Base-by-base conservation (phyloP, 2,113 vertebrate genomes). In the Scomber japonicus region DNA sequence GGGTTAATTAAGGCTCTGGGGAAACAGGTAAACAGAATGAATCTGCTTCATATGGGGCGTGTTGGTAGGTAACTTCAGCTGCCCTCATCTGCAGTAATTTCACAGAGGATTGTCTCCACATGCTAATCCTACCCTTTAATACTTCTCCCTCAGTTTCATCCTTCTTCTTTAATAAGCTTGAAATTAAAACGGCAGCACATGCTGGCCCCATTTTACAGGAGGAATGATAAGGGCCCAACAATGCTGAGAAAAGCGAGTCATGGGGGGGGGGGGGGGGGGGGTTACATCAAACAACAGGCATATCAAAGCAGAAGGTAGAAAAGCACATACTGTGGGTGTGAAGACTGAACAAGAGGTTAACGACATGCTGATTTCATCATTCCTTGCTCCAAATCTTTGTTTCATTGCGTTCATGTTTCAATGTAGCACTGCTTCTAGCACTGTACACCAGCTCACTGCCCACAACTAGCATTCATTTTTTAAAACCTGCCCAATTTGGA, bases 91-190 rank as follows among this genome's bases (percentile, higher is more conserved):
- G 81, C 73, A 87, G 88, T 88, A 85, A 94, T 94, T 95, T 95
- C 93, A 94, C 89, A 91, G 85, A 85, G 87, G 80, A 93, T 92
- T 92, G 88, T 94, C 87, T 90, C 81, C 84, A 87, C 91, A 92
- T 93, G 92, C 91, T 92, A 95, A 94, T 94, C 93, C 89, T 93
- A 91, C 91, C 93, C 93, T 94, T 94, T 94, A 90, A 93, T 94
- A 92, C 81, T 82, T 81, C 81, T 54, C 80, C 87, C 82, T 83
- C 81, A 72, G 60, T 85, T 91, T 88, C 88, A 89, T 88, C 85
- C 86, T 71, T 84, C 66, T 64, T 82, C 24, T 90, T 89, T 94
- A 94, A 95, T 94, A 95, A 90, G 92, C 94, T 91, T 94, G 92
- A 94, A 95, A 95, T 95, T 93, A 94, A 91, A 90, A 92, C 83